These are phyloP conservation scores for Calliopsis andreniformis DNA, from an alignment of 1,140 invertebrate genomes.

Conservation along the genomic window DNA sequence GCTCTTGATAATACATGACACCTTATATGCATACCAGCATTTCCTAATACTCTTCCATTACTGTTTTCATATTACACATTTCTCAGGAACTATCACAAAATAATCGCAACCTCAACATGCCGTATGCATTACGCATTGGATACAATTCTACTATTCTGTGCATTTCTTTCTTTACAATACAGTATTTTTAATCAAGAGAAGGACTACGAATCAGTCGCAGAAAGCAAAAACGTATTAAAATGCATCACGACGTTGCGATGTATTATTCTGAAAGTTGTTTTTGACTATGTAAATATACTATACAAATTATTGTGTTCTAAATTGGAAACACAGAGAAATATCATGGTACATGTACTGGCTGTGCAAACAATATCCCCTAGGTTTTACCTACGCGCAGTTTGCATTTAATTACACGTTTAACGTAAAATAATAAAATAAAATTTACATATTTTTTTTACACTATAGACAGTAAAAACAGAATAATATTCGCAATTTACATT, in stretches of 20 bases:
- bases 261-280: slow-evolving; percentile 17
- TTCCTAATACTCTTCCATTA: slow-evolving; percentile 58
- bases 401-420: slow-evolving; percentile 34
- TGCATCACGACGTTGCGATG: not conserved
- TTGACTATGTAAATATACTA: slow-evolving; percentile 10
- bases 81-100: slow-evolving; percentile 55
- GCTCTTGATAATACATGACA: slow-evolving; percentile 78
- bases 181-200: slow-evolving; percentile 58
- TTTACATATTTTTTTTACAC: slow-evolving; percentile 48
- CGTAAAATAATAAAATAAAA: slow-evolving; percentile 27
- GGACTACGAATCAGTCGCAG: slow-evolving; percentile 44
- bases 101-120: slow-evolving; percentile 55
- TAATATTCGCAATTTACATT: slow-evolving; percentile 30
- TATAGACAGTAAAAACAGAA: slow-evolving; percentile 22
- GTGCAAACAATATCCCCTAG: slow-evolving; percentile 40
- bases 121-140: slow-evolving; percentile 44
- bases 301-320: slow-evolving; percentile 1
- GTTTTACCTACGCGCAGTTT: slow-evolving; percentile 21
- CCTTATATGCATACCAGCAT: slow-evolving; percentile 54
- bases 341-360: slow-evolving; percentile 2
- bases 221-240: slow-evolving; percentile 29
- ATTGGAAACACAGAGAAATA: slow-evolving; percentile 14
- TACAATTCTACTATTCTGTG: slow-evolving; percentile 53
- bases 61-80: slow-evolving; percentile 51
- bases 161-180: slow-evolving; percentile 65